Percentiles rank a stretch among this genome's conserved stretches.
phyloP scores from a whole-genome alignment of 1,140 invertebrate genomes.

The Zaprionus ghesquierei region DNA sequence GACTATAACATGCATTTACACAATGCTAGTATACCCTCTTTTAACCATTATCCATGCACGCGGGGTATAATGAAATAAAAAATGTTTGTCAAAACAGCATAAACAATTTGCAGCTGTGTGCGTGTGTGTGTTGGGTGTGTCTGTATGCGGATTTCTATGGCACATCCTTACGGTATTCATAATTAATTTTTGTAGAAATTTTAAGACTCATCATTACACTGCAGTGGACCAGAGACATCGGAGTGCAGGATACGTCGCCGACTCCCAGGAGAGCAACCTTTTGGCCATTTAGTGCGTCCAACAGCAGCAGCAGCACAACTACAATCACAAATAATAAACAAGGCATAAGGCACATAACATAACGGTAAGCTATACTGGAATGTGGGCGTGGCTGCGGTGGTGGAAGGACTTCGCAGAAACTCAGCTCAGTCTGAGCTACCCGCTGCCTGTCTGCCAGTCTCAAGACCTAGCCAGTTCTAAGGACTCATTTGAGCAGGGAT shows the following conservation, averaged over 20 bases:
- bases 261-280: conserved; percentile 75
- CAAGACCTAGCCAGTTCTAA: conserved; percentile 25
- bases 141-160: conserved; percentile 16
- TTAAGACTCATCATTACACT: conserved; percentile 66
- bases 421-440: not conserved
- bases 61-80: conserved; percentile 35
- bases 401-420: conserved; percentile 23
- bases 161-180: conserved; percentile 58
- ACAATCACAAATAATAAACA: conserved; percentile 33
- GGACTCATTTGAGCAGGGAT: conserved; percentile 39
- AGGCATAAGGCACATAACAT: conserved; percentile 33
- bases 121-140: conserved; percentile 2
- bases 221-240: conserved; percentile 26
- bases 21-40: no score
- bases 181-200: conserved; percentile 80
- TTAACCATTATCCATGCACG: no score
- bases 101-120: conserved; percentile 33
- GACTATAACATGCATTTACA: no score
- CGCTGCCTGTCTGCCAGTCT: conserved; percentile 15
- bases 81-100: conserved; percentile 51
- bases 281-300: conserved; percentile 77
- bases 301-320: conserved; percentile 20
- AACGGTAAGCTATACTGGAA: conserved; percentile 30
- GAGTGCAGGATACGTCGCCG: conserved; percentile 34
- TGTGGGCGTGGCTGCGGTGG: conserved; percentile 48